A percentile compares a stretch with the other conserved stretches of the same genome.
phyloP scores from a whole-genome alignment of 1,140 invertebrate genomes.

The Brachystomella parvula region DNA sequence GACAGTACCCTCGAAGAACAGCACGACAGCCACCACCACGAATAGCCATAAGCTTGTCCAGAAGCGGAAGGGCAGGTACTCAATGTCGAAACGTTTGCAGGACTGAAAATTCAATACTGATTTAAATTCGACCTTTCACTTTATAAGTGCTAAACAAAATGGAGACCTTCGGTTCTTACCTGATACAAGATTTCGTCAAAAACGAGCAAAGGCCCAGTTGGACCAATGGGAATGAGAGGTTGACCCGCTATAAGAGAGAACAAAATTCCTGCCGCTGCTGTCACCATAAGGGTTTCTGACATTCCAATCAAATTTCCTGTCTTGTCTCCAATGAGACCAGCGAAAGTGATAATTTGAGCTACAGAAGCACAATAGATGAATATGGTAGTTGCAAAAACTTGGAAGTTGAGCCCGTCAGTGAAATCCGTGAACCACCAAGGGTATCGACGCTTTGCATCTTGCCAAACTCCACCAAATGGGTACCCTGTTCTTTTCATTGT shows the following conservation, averaged over 20 bases:
- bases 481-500: slow-evolving; percentile 65
- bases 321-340: slow-evolving; percentile 85
- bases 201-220: slow-evolving; percentile 84
- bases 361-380: slow-evolving; percentile 96
- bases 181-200: slow-evolving; percentile 83
- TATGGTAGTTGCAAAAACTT: slow-evolving; percentile 78
- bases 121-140: slow-evolving; percentile 3
- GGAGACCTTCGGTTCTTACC: slow-evolving; percentile 42
- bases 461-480: slow-evolving; percentile 77
- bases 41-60: slow-evolving; percentile 90
- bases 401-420: slow-evolving; percentile 72
- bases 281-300: slow-evolving; percentile 80
- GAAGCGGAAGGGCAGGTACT: slow-evolving; percentile 77
- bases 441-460: slow-evolving; percentile 77
- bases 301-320: slow-evolving; percentile 85
- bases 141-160: not conserved
- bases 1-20: slow-evolving; percentile 83
- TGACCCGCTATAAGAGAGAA: slow-evolving; percentile 81
- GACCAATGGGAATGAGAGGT: slow-evolving; percentile 84
- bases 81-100: slow-evolving; percentile 65
- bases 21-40: slow-evolving; percentile 70
- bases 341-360: slow-evolving; percentile 90
- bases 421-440: slow-evolving; percentile 80
- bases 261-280: slow-evolving; percentile 72
- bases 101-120: slow-evolving; percentile 62